Base-by-base conservation (phyloP, 2,888 invertebrate genomes). In the Ariolimax columbianus region DNA sequence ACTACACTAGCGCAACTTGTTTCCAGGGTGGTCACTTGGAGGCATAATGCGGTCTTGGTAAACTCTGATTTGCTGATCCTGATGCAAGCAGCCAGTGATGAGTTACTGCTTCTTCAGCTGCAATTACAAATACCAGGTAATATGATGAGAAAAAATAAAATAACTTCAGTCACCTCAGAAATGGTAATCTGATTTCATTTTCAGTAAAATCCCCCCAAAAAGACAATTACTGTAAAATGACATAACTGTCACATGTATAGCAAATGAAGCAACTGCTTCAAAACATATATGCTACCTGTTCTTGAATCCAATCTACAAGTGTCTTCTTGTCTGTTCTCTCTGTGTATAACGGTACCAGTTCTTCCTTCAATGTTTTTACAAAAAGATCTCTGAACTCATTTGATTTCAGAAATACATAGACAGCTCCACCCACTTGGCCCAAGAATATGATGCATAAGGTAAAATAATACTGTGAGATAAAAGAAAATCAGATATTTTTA, bases 271-370 rank as follows among this genome's bases (percentile, higher is more conserved):
- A 63, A 66, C 30, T 66, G 17, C 14, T 66, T 33, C 40, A 26
- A 43, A 79, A 66, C 26, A 66, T 7, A 17, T 43, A 33, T 23
- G 11, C 70, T 72, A 85, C 97, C 94, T 98, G 97, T 94, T 97
- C 97, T 94, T 98, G 98, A 68, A 98, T 97, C 95, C 97, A 98
- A 94, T 98, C 98, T 88, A 98, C 98, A 88, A 98, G 96, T 95
- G 98, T 98, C 94, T 98, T 97, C 83, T 98, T 95, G 94, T 98
- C 98, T 0, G 97, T 96, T 95, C 98, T 98, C 93, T 98, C 98
- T 73, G 98, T 95, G 93, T 98, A 98, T 0, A 97, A 97, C 92
- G 97, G 97, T 82, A 98, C 97, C 40, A 98, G 97, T 92, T 97
- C 96, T 92, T 98, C 97, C 0, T 92, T 84, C 92, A 98, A 97